Percentiles rank a stretch among this genome's conserved stretches.
phyloP scores from a whole-genome alignment of 2,888 invertebrate genomes.

The Brenthis hecate region DNA sequence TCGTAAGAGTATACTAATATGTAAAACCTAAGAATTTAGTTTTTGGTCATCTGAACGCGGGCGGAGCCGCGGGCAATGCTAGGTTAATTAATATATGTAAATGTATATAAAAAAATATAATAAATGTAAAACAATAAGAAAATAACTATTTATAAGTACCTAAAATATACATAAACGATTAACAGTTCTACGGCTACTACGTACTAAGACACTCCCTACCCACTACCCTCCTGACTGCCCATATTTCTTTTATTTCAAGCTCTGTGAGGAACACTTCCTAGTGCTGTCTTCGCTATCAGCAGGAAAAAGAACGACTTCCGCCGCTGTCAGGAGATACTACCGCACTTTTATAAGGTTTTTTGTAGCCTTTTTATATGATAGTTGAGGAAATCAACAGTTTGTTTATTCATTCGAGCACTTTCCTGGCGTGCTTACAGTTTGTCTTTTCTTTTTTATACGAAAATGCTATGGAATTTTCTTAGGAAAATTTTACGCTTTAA shows the following conservation, averaged over 20 bases:
- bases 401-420: constrained; percentile 14
- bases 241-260: constrained; percentile 66
- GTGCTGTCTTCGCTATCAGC: constrained; percentile 72
- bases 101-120: too few relatives aligned
- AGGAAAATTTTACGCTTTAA: background rate
- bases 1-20: too few relatives aligned
- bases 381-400: constrained; percentile 23
- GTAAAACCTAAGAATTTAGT: too few relatives aligned
- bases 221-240: constrained; percentile 51
- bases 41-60: too few relatives aligned
- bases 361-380: constrained; percentile 38
- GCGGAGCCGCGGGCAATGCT: too few relatives aligned
- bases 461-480: background rate
- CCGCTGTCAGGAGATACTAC: constrained; percentile 57
- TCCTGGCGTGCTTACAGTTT: background rate
- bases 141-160: constrained; percentile 6
- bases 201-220: constrained; percentile 40
- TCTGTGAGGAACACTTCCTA: constrained; percentile 61
- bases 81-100: too few relatives aligned
- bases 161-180: background rate
- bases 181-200: constrained; percentile 14
- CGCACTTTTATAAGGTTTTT: constrained; percentile 56
- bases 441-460: background rate
- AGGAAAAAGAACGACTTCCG: constrained; percentile 75
- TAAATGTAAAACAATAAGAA: too few relatives aligned